These are phyloP conservation scores for Tachysurus vachellii DNA, from an alignment of 2,113 vertebrate species.

Conservation along the genomic window DNA sequence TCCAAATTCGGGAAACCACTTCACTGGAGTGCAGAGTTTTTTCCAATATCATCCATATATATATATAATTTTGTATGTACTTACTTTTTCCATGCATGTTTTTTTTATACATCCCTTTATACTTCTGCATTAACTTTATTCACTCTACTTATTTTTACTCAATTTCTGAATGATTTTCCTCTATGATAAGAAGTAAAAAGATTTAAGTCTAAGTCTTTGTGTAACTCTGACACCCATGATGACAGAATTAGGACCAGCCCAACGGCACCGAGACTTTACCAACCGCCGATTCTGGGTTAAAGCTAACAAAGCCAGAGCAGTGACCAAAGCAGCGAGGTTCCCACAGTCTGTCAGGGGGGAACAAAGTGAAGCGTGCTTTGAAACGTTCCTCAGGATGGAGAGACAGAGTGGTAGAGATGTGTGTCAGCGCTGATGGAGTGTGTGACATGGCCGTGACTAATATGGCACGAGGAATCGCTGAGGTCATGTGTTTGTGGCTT, in stretches of 20 bases:
- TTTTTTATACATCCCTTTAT: neutral
- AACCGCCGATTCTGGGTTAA: constrained; percentile 21
- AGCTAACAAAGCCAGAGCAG: constrained; percentile 33
- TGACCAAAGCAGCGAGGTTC: constrained; percentile 15
- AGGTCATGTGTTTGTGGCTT: constrained; percentile 5
- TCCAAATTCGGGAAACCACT: neutral
- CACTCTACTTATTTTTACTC: neutral
- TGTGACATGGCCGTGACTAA: neutral
- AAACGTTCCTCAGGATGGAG: constrained; percentile 11
- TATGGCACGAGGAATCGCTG: neutral
- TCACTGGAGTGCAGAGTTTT: neutral
- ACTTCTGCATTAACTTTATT: neutral
- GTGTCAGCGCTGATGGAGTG: neutral
- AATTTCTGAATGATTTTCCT: neutral
- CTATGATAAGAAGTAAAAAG: neutral
- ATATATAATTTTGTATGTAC: no score
- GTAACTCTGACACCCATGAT: neutral
- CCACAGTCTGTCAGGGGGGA: constrained; percentile 32
- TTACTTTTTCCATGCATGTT: no score
- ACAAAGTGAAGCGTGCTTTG: constrained; percentile 35
- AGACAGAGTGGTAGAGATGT: neutral
- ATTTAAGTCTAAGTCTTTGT: neutral
- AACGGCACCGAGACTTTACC: neutral
- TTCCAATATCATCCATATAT: neutral
- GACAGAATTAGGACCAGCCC: constrained; percentile 24